These are phyloP conservation scores for Pseudoatta argentina DNA, from an alignment of 1,140 invertebrate species.

Conservation along the genomic window DNA sequence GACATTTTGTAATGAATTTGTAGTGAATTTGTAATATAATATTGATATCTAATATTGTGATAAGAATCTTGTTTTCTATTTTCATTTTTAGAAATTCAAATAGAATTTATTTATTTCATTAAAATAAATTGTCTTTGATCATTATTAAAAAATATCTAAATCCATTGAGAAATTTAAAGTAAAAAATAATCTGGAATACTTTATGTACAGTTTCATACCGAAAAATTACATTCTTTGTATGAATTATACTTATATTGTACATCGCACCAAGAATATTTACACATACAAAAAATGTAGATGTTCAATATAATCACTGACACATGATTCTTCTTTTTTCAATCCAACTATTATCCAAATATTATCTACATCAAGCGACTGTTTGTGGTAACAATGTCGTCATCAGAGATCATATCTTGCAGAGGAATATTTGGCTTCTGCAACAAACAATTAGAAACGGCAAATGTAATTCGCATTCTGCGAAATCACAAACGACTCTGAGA, in stretches of 20 bases:
- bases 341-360: slow-evolving; percentile 30
- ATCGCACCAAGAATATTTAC: slow-evolving; percentile 56
- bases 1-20: not conserved
- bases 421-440: slow-evolving; percentile 75
- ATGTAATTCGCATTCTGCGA: not conserved
- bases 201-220: slow-evolving; percentile 19
- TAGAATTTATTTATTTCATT: no score
- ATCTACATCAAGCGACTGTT: slow-evolving; percentile 71
- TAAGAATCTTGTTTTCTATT: not conserved
- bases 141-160: not conserved
- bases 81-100: not conserved
- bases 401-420: slow-evolving; percentile 79
- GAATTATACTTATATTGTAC: slow-evolving; percentile 38
- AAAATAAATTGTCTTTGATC: not conserved
- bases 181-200: not conserved
- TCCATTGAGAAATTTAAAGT: not conserved
- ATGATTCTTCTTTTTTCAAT: slow-evolving; percentile 4
- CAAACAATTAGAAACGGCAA: slow-evolving; percentile 30
- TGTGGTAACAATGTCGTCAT: slow-evolving; percentile 76
- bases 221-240: not conserved
- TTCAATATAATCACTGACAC: slow-evolving; percentile 59
- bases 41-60: not conserved
- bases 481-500: not conserved
- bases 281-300: slow-evolving; percentile 59
- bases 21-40: not conserved